Conservation (phyloP, 2,888 invertebrate species). For the Nephrotoma guestfalica region DNA sequence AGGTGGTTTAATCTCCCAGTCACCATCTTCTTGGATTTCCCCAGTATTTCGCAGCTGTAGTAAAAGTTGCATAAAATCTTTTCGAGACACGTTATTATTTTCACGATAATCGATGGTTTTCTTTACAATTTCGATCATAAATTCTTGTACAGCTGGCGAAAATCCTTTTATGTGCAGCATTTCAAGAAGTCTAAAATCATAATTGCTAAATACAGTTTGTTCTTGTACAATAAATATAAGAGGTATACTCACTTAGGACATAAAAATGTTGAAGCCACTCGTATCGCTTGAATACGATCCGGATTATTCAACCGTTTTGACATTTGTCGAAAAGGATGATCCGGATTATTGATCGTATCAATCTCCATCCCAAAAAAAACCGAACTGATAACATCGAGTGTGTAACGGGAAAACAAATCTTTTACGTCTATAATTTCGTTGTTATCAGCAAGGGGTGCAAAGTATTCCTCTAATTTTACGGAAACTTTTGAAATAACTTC, state of each 20-base stretch:
- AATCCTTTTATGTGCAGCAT: conserved; percentile 14
- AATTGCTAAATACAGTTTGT: background rate
- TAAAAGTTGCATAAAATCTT: conserved; percentile 34
- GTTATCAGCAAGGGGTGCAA: conserved; percentile 24
- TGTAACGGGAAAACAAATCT: conserved; percentile 19
- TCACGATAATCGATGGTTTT: conserved; percentile 32
- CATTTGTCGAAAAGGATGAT: conserved; percentile 25
- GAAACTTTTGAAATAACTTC: conserved; percentile 41
- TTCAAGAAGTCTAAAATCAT: conserved; percentile 11
- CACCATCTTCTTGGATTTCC: conserved; percentile 22
- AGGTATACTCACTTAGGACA: conserved; percentile 21
- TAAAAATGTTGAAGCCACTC: conserved; percentile 17
- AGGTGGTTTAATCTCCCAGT: conserved; percentile 21
- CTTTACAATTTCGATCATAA: conserved; percentile 28
- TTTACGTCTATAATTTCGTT: conserved; percentile 34
- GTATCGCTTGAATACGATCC: conserved; percentile 11
- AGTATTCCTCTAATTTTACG: conserved; percentile 34
- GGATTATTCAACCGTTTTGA: conserved; percentile 14
- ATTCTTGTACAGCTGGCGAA: conserved; percentile 15
- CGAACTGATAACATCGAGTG: conserved; percentile 34
- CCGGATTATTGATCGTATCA: conserved; percentile 27
- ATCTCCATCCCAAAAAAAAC: conserved; percentile 34
- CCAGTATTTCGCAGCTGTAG: conserved; percentile 32
- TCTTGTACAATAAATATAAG: background rate
- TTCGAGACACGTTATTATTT: conserved; percentile 26